Evolutionary conservation across 2,113 vertebrate species (phyloP), one percentile per base, ranked within the genome.

Genomic region (Drymodes brunneopygia): DNA sequence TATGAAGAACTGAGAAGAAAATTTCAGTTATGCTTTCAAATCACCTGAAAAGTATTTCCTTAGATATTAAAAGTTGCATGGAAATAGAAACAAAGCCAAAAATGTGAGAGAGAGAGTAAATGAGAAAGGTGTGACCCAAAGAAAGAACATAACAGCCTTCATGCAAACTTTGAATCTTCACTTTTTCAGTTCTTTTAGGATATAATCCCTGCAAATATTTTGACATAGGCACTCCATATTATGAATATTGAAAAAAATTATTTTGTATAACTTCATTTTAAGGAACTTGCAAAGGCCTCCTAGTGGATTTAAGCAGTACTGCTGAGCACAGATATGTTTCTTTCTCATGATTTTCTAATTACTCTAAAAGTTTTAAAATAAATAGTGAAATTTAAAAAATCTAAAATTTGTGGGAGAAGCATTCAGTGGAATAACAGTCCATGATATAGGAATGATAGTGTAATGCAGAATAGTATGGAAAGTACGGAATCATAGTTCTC

Each of bases 121-220:
- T 35, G 2, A 67, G 3, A 1, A 64, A 71, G 3, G 1, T 45
- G 28, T 47, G 31, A 31, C 1, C 1, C 0, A 5, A 38, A 71
- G 24, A 67, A 88, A 50, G 6, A 70, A 29, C 7, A 10, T 16
- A 25, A 4, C 3, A 40, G 5, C 16, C 48, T 72, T 83, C 11
- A 60, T 14, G 33, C 3, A 51, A 60, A 42, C 20, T 51, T 53
- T 91, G 12, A 75, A 11, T 27, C 19, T 71, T 54, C 10, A 6
- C 31, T 90, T 88, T 69, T 67, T 53, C 28, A 60, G 4, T 50
- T 60, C 2, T 29, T 86, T 50, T 75, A 54, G 3, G 10, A 44
- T 25, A 24, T 24, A 44, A 45, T 23, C 11, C 28, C 29, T 42
- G 2, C 3, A 42, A 66, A 48, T 1, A 27, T 58, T 69, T 83